Evolutionary conservation across 2,113 vertebrate genomes (phyloP), one percentile per base, ranked within the genome.

Genomic region (Promerops cafer): DNA sequence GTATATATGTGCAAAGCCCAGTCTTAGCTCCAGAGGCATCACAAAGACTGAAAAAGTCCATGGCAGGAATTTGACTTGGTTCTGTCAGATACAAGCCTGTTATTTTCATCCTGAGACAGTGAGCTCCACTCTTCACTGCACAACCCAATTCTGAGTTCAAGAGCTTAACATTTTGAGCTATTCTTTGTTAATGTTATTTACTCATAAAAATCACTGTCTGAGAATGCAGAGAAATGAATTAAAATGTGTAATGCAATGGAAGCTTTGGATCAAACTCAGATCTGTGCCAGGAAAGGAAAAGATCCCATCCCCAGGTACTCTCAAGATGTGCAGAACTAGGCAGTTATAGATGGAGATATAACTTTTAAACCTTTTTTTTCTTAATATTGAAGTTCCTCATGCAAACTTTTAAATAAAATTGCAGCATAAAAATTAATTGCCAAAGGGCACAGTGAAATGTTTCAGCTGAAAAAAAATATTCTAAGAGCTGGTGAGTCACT

Each of bases 191-290:
- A 89, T 59, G 59, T 78, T 96, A 75, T 94, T 94, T 94, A 89
- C 90, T 92, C 72, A 81, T 84, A 87, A 94, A 96, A 93, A 92
- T 96, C 83, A 90, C 88, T 93, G 94, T 77, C 87, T 94, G 91
- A 94, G 90, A 96, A 95, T 89, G 86, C 72, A 87, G 90, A 90
- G 69, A 78, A 89, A 72, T 84, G 45, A 65, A 81, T 87, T 75
- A 93, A 94, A 95, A 94, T 53, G 60, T 87, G 76, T 66, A 89
- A 87, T 69, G 83, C 61, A 83, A 69, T 78, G 86, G 86, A 95
- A 95, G 83, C 57, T 57, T 18, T 89, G 80, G 69, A 83, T 90
- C 83, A 90, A 92, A 82, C 69, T 92, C 76, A 90, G 52, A 53
- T 49, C n/a, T 82, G 31, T 93, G 65, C 80, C 83, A 93, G 69